phyloP scores from a whole-genome alignment of 2,113 vertebrate species.

The Anhinga rufa region DNA sequence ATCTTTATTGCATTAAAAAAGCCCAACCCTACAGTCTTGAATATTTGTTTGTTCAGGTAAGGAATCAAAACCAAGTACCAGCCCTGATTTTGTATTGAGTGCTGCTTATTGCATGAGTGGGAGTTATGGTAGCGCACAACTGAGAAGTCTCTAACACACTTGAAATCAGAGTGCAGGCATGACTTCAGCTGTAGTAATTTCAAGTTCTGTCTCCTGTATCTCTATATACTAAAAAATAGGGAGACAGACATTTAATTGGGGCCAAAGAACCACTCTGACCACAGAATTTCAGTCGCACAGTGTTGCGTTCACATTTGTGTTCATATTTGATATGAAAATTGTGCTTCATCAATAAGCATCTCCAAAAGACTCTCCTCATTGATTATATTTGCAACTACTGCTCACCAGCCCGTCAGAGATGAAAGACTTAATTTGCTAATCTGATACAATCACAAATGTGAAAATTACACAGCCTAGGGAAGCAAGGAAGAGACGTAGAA shows the following conservation, averaged over 20 bases:
- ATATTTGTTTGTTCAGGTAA: neutral
- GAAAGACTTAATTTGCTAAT: neutral
- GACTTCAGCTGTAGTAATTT: neutral
- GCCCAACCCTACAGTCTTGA: fast-evolving
- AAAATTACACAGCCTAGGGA: neutral
- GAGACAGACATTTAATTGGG: neutral
- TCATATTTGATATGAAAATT: neutral
- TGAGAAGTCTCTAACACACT: fast-evolving
- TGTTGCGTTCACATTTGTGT: neutral
- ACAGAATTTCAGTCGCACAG: neutral
- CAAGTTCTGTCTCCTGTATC: neutral
- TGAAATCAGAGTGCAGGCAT: neutral
- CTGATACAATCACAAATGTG: neutral
- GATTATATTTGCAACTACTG: neutral
- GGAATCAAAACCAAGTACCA: neutral
- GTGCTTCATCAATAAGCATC: neutral
- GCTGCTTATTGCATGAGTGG: neutral
- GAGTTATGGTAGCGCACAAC: neutral
- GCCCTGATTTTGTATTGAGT: neutral
- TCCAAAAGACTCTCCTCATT: neutral
- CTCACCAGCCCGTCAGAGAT: neutral
- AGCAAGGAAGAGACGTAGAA: neutral
- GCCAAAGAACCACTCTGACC: neutral
- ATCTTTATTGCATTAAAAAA: neutral
- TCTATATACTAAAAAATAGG: neutral